Evolutionary conservation across 2,888 invertebrate genomes (phyloP).

Genomic region (Drosophila austrosaltans): DNA sequence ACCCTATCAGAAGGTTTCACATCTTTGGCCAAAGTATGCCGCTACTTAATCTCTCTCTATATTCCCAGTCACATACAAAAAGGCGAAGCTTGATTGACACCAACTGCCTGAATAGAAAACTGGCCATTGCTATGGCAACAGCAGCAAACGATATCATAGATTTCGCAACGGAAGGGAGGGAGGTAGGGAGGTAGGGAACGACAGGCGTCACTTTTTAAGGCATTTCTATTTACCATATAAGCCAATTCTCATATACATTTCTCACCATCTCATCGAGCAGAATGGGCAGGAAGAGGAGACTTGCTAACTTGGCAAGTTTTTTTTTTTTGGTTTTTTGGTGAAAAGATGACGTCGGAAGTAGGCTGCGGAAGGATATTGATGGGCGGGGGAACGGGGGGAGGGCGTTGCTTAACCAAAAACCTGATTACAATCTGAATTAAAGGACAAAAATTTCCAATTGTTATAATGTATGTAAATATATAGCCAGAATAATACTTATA

Average conservation of each 20-base stretch:
- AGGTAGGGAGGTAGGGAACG: background rate
- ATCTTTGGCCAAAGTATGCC: too few species aligned
- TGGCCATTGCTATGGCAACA: conserved; percentile 1
- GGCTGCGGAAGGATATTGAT: too few species aligned
- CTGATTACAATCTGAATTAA: conserved; percentile 73
- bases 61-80: background rate
- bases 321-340: conserved; percentile 43
- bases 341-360: conserved; percentile 16
- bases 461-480: conserved; percentile 15
- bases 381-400: background rate
- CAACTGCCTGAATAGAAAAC: background rate
- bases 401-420: conserved; percentile 49
- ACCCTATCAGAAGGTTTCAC: too few species aligned
- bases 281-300: conserved; percentile 12
- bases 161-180: too few species aligned
- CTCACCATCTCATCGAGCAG: background rate
- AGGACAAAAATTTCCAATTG: conserved; percentile 33
- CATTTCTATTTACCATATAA: conserved; percentile 10
- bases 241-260: background rate
- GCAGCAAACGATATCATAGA: background rate
- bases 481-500: conserved; percentile 30
- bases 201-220: conserved; percentile 11
- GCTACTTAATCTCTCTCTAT: background rate
- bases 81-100: conserved; percentile 3
- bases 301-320: conserved; percentile 25